Base-by-base conservation (phyloP, 2,888 invertebrate genomes). In the Drosophila mayaguana region DNA sequence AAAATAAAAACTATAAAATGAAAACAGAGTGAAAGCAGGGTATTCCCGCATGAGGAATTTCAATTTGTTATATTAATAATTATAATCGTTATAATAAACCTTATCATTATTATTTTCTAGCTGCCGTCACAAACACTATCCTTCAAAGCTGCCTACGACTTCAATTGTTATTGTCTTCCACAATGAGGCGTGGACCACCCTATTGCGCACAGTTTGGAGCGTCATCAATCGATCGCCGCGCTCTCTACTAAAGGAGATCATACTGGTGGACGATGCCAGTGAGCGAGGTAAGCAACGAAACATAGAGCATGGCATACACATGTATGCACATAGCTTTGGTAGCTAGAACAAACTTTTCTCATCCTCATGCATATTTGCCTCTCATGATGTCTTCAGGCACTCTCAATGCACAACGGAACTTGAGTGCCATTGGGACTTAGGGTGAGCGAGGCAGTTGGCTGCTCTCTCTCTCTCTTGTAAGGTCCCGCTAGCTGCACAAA, bases 111-210 rank as follows among this genome's bases (percentile, higher is more conserved):
- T 1, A 16, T 16, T 11, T 16, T 43, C 34, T 43, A 97, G 97
- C 73, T 98, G 98, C 93, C 96, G 96, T 92, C 94, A 94, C 85
- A 98, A 97, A 92, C 94, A 93, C 64, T 97, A 97, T 93, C 95
- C 96, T 45, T 94, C 95, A 53, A 94, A 96, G 77, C 94, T 99
- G 89, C 99, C 99, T 6, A 96, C 97, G 46, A 98, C 99, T 25
- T 98, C 98, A 89, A 97, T 99, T 88, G 98, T 99, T 72, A 98
- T 99, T 89, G 99, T 99, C 61, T 99, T 99, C 94, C 99, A 99
- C 94, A 99, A 99, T 93, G 99, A 99, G 93, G 99, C 99, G 0
- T 99, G 99, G 99, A 96, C 98, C 48, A 99, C 99, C 0, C 94
- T 99, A 22, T 94, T 99, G 73, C 94, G 99, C 57, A 99, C 99